Conservation (phyloP, 2,888 invertebrate genomes). For the Polyploca ridens region DNA sequence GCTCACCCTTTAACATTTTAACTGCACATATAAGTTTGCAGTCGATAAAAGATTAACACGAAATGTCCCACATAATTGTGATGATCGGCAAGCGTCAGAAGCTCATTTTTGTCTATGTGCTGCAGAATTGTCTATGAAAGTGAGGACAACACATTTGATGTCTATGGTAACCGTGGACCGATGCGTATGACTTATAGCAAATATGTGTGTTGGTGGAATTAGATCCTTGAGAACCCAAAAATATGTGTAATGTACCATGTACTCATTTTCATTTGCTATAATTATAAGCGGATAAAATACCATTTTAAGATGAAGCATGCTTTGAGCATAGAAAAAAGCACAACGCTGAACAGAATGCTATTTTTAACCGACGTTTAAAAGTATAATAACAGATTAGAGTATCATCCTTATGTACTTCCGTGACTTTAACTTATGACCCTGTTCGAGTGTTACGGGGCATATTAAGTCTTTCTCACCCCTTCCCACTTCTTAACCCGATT, state of each 20-base stretch:
- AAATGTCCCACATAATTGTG: constrained; percentile 27
- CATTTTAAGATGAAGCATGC: not conserved
- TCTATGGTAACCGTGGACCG: constrained; percentile 48
- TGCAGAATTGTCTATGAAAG: constrained; percentile 73
- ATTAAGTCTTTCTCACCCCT: too few species aligned
- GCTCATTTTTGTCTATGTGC: constrained; percentile 42
- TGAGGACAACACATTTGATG: constrained; percentile 72
- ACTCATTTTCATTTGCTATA: constrained; percentile 30
- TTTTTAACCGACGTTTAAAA: too few species aligned
- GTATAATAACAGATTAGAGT: too few species aligned
- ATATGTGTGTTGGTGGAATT: constrained; percentile 29
- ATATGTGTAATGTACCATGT: constrained; percentile 26
- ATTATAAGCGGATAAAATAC: constrained; percentile 16
- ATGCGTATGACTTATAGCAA: constrained; percentile 34
- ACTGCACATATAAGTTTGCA: constrained; percentile 55
- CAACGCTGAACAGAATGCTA: too few species aligned
- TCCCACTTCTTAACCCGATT: too few species aligned
- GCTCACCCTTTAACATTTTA: not conserved
- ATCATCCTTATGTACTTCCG: too few species aligned
- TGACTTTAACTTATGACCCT: too few species aligned
- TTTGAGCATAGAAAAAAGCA: not conserved
- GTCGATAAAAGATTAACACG: constrained; percentile 24
- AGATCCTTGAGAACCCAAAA: constrained; percentile 33
- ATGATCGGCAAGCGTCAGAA: constrained; percentile 31
- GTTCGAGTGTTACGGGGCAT: too few species aligned